Percentiles rank a stretch among this genome's conserved stretches.
phyloP scores from a whole-genome alignment of 1,140 invertebrate species.

The Hesperophylax magnus region DNA sequence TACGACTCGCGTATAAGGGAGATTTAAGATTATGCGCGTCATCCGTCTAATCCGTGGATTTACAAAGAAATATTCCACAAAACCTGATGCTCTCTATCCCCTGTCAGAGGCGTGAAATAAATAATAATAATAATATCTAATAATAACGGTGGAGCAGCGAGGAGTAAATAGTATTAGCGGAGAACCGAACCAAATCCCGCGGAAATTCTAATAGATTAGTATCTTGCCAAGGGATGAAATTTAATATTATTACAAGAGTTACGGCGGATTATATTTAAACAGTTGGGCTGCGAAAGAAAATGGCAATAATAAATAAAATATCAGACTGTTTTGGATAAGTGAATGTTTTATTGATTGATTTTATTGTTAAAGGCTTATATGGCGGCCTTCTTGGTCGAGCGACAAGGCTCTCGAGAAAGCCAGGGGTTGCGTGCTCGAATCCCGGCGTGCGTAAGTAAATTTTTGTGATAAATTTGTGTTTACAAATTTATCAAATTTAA shows the following conservation, averaged over 20 bases:
- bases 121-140: too few species aligned
- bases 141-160: too few species aligned
- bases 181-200: not conserved
- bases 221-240: conserved; percentile 8
- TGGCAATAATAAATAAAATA: too few species aligned
- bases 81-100: conserved; percentile 5
- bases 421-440: too few species aligned
- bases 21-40: conserved; percentile 12
- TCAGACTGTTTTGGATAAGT: too few species aligned
- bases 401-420: too few species aligned
- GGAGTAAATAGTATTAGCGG: conserved; percentile 2
- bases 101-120: not conserved
- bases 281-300: too few species aligned
- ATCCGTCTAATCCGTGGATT: conserved; percentile 10
- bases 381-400: too few species aligned
- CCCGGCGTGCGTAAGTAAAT: too few species aligned
- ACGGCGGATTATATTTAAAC: too few species aligned
- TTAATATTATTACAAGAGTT: not conserved
- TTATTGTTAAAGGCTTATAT: not conserved
- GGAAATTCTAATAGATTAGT: not conserved
- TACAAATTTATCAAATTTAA: too few species aligned
- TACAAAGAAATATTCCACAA: not conserved
- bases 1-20: not conserved
- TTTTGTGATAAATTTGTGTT: too few species aligned
- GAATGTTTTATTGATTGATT: not conserved